These are phyloP conservation scores for Scylla paramamosain DNA, from an alignment of 1,140 invertebrate genomes.

Conservation along the genomic window DNA sequence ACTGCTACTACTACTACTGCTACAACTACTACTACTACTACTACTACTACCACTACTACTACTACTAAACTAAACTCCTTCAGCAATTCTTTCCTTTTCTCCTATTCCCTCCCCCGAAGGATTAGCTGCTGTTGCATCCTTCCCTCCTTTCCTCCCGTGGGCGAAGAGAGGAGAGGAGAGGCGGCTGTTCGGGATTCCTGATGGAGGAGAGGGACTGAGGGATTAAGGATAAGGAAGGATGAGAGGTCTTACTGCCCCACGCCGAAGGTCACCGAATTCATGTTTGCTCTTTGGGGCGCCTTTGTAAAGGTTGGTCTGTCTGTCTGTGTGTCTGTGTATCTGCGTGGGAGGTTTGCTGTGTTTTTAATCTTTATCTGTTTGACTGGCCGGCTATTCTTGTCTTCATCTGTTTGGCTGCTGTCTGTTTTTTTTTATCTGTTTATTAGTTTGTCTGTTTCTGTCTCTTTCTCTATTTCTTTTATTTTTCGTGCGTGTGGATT, in stretches of 20 bases:
- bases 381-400: background rate
- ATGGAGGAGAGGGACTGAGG: background rate
- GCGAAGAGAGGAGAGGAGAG: background rate
- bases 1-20: too few species aligned
- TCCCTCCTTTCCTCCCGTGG: background rate
- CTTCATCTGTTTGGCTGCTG: background rate
- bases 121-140: background rate
- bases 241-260: background rate
- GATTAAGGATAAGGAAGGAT: constrained; percentile 23
- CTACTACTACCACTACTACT: too few species aligned
- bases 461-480: background rate
- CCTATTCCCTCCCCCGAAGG: background rate
- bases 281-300: background rate
- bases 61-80: too few species aligned
- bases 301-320: background rate
- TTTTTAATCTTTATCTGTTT: background rate
- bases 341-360: background rate
- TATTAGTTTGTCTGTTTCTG: background rate
- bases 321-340: background rate
- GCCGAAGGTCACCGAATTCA: background rate
- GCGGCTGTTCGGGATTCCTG: too few species aligned
- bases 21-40: too few species aligned
- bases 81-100: background rate
- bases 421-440: background rate
- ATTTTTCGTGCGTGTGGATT: background rate